Evolutionary conservation across 2,888 invertebrate genomes (phyloP).

Genomic region (Chirona hameri): DNA sequence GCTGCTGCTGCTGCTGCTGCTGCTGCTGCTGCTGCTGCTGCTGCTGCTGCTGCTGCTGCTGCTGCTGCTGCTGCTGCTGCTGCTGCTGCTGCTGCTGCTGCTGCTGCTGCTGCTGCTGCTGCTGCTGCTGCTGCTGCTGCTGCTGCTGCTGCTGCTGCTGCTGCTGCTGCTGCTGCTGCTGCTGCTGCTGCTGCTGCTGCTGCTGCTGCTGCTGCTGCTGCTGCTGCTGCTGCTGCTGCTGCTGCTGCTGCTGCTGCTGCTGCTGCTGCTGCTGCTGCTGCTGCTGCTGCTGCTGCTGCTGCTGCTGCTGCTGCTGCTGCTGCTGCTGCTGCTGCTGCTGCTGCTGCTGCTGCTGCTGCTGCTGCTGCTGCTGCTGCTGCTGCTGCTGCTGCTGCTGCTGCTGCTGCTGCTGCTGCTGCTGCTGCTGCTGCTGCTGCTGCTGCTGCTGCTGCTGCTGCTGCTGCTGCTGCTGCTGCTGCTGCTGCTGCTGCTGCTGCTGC

Average conservation of each 20-base stretch:
- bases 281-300: conserved; percentile 32
- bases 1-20: conserved; percentile 32
- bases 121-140: conserved; percentile 32
- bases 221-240: conserved; percentile 32
- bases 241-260: conserved; percentile 32
- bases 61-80: conserved; percentile 32
- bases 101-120: conserved; percentile 32
- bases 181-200: conserved; percentile 32
- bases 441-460: conserved; percentile 32
- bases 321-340: conserved; percentile 32
- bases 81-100: conserved; percentile 32
- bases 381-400: conserved; percentile 32
- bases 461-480: conserved; percentile 32
- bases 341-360: conserved; percentile 32
- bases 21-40: conserved; percentile 32
- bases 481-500: conserved; percentile 32
- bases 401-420: conserved; percentile 32
- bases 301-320: conserved; percentile 32
- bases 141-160: conserved; percentile 32
- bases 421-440: conserved; percentile 32
- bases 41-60: conserved; percentile 32
- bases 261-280: conserved; percentile 32
- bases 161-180: conserved; percentile 32
- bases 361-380: conserved; percentile 32
- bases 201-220: conserved; percentile 32